A percentile compares a stretch with the other conserved stretches of the same genome.
Evolutionary conservation across 2,888 invertebrate genomes (phyloP).

Genomic region (Macrosoma leucophasiata): DNA sequence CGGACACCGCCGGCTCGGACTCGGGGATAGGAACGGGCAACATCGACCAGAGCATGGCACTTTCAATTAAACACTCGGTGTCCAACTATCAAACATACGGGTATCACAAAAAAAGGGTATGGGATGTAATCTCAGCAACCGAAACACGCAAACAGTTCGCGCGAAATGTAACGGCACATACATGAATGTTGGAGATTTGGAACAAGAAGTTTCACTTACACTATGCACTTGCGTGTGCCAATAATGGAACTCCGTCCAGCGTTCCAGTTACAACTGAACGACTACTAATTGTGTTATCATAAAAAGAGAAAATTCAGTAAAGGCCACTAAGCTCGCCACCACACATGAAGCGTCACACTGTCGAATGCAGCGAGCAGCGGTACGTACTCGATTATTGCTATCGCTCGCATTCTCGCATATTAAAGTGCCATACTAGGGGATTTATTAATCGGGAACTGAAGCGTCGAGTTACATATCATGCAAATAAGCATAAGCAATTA

Average conservation of each 20-base stretch:
- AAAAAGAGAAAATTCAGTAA: conserved; percentile 72
- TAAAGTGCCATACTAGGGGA: conserved; percentile 72
- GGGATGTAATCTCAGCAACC: conserved; percentile 59
- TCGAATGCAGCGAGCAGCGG: conserved; percentile 56
- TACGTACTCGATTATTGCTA: conserved; percentile 46
- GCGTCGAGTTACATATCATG: conserved; percentile 54
- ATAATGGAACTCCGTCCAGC: conserved; percentile 67
- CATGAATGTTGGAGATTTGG: conserved; percentile 75
- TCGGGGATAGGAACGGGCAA: conserved; percentile 53
- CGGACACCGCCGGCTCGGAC: conserved; percentile 33
- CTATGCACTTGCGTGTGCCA: conserved; percentile 75
- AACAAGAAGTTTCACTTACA: conserved; percentile 76
- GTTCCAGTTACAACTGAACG: conserved; percentile 61
- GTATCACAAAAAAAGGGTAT: conserved; percentile 55
- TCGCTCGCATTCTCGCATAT: conserved; percentile 52
- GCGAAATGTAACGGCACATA: conserved; percentile 66
- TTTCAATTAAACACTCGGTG: conserved; percentile 62
- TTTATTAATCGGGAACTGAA: conserved; percentile 57
- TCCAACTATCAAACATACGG: conserved; percentile 48
- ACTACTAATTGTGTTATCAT: conserved; percentile 50
- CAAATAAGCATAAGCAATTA: conserved; percentile 29
- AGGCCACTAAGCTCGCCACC: conserved; percentile 67
- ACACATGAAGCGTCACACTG: conserved; percentile 69
- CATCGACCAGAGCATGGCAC: conserved; percentile 75
- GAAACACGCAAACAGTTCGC: conserved; percentile 71